Evolutionary conservation across 2,888 invertebrate genomes (phyloP), one percentile per base, ranked within the genome.

Genomic region (Capitulum mitella): DNA sequence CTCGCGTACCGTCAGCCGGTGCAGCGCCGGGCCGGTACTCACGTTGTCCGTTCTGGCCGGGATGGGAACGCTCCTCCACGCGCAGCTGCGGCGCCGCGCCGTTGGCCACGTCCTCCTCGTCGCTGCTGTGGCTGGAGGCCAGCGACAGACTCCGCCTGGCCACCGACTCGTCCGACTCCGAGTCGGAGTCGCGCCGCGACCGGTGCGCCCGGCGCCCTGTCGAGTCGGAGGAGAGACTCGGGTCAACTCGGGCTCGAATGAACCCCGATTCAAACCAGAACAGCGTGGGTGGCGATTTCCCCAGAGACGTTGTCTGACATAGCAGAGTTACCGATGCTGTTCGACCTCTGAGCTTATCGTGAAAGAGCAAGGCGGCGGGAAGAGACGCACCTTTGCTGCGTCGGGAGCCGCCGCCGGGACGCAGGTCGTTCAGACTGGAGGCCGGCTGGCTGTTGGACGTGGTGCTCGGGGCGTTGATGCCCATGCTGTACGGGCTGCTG

Each of bases 41-140:
- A 51, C 54, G 48, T 34, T 77, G 48, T 26, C 26, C 54, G 54
- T 1, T 43, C 19, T 34, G 48, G 14, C 81, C 81, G 81, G 74
- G 79, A 78, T 78, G 80, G 26, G 16, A n/a, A 10, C 80, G 46
- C 77, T 77, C 40, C 43, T 80, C 80, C 5, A 74, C 79, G n/a
- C 80, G 79, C 46, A 80, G 79, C 37, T 79, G 80, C 0, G 80
- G 78, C 48, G 80, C 81, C 75, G 81, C 80, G 75, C 81, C 80
- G n/a, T 80, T 82, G n/a, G 81, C 83, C 22, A 88, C 87, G 81
- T 90, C 89, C 78, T 90, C 90, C 82, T 97, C 97, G 84, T 97
- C 97, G 77, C 95, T 96, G 19, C 95, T 95, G 87, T 97, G 97
- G 85, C 96, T 96, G 77, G 97, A 97, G 26, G 97, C 97, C 78